Evolutionary conservation across 2,888 invertebrate genomes (phyloP).

Genomic region (Patella ulyssiponensis): DNA sequence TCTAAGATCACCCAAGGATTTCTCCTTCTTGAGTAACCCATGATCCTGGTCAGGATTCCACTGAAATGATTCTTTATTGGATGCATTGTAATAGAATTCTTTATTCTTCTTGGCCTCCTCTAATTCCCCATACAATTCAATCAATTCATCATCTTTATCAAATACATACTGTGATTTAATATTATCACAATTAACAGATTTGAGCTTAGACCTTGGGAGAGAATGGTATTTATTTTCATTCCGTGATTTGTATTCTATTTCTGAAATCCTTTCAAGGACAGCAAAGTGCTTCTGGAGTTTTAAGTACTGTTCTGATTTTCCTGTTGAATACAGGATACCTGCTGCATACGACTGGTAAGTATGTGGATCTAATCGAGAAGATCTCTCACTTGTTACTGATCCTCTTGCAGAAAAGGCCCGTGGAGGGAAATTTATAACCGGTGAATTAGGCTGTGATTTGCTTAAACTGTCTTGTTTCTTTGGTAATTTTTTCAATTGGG

Average conservation of each 20-base stretch:
- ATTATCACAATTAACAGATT: not conserved
- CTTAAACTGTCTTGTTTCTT: slow-evolving; percentile 11
- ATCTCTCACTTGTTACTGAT: slow-evolving; percentile 62
- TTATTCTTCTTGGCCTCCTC: slow-evolving; percentile 85
- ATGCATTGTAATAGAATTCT: slow-evolving; percentile 86
- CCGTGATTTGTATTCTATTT: slow-evolving; percentile 68
- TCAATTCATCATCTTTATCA: slow-evolving; percentile 80
- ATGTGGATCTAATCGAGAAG: slow-evolving; percentile 61
- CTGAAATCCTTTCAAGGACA: slow-evolving; percentile 86
- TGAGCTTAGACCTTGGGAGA: not conserved
- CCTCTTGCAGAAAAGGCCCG: slow-evolving; percentile 39
- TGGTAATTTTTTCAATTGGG: not conserved
- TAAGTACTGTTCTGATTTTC: slow-evolving; percentile 84
- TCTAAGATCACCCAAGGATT: slow-evolving; percentile 87
- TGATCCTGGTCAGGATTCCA: slow-evolving; percentile 83
- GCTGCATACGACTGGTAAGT: slow-evolving; percentile 69
- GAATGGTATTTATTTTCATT: not conserved
- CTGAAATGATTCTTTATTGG: slow-evolving; percentile 81
- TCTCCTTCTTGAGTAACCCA: slow-evolving; percentile 85
- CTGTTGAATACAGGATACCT: slow-evolving; percentile 77
- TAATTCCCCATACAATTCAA: slow-evolving; percentile 83
- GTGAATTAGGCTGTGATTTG: not conserved
- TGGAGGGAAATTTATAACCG: slow-evolving; percentile 23
- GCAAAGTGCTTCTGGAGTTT: slow-evolving; percentile 89
- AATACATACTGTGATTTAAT: slow-evolving; percentile 41